Evolutionary conservation across 2,888 invertebrate genomes (phyloP), one percentile per base, ranked within the genome.

Genomic region (Sarcophaga rosellei): DNA sequence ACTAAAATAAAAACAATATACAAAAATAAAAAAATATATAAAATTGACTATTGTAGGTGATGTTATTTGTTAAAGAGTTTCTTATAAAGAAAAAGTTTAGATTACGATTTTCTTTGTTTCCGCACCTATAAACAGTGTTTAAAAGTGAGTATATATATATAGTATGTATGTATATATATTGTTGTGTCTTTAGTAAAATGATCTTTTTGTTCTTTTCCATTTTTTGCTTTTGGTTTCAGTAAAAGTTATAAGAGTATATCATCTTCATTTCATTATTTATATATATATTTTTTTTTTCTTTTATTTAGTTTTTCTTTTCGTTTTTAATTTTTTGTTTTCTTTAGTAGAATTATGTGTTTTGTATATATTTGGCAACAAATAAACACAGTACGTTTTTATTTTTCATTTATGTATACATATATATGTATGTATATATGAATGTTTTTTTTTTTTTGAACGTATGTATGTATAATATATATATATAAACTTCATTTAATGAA

Each of bases 311-410:
- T 69, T 59, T 70, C 11, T 79, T 63, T 75, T 57, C 1, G 76
- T 80, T 73, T 78, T 78, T 62, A 21, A 44, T 83, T 62, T 80
- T 73, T n/a, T 77, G 17, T n/a, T 82, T 69, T 73, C 53, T 84
- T 69, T 76, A 82, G 63, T 85, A 68, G 76, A 84, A 83, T 78
- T 75, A 80, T 86, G 81, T 86, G 85, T 88, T 90, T 90, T 88
- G 88, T 91, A 90, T 89, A 90, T 92, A 90, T 92, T 92, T 92
- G 92, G 92, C 93, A 92, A 92, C 92, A 92, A 93, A 92, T 92
- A 92, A 92, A 93, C 93, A 93, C 92, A 92, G 93, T 93, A 93
- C 92, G 93, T 91, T 92, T 59, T 57, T 75, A 78, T 73, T 81
- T 75, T 74, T 81, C 12, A 47, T 74, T 47, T 53, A 12, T 68